These are phyloP conservation scores for Sylvilagus floridanus DNA, from an alignment of 2,797 vertebrate genomes.

Conservation along the genomic window DNA sequence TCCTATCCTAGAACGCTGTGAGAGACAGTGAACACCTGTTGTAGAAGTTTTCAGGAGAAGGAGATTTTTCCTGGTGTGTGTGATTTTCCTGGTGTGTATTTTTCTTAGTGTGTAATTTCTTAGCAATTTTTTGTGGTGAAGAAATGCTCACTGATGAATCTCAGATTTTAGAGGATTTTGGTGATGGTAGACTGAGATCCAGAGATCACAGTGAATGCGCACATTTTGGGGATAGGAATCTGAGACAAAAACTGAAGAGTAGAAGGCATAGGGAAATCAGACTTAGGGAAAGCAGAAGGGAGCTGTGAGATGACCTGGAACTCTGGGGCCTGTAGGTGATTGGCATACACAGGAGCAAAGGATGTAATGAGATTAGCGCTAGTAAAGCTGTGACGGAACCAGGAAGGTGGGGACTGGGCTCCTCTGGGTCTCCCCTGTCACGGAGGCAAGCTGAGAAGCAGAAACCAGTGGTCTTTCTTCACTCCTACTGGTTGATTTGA, in stretches of 20 bases:
- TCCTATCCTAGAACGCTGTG: not conserved
- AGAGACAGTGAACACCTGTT: not conserved
- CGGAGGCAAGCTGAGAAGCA: not conserved
- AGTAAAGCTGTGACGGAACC: not conserved
- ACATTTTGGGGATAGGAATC: not conserved
- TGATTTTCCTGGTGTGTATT: not conserved
- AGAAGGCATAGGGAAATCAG: not conserved
- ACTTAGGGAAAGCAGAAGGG: not conserved
- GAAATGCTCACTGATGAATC: not conserved
- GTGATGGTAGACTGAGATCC: not conserved
- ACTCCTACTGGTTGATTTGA: not conserved
- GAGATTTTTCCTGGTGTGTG: not conserved
- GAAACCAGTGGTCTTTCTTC: not conserved
- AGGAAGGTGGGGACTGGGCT: not conserved
- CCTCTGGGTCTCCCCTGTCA: not conserved
- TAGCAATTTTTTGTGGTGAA: not conserved
- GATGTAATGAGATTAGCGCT: not conserved
- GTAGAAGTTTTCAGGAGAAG: not conserved
- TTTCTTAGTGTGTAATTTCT: not conserved
- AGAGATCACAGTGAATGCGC: not conserved
- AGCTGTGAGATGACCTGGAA: not conserved
- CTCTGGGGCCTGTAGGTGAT: not conserved
- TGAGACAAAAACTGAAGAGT: not conserved
- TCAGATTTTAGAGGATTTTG: not conserved
- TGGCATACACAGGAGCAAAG: not conserved